phyloP scores from a whole-genome alignment of 2,113 vertebrate genomes.

The Gorilla gorilla region DNA sequence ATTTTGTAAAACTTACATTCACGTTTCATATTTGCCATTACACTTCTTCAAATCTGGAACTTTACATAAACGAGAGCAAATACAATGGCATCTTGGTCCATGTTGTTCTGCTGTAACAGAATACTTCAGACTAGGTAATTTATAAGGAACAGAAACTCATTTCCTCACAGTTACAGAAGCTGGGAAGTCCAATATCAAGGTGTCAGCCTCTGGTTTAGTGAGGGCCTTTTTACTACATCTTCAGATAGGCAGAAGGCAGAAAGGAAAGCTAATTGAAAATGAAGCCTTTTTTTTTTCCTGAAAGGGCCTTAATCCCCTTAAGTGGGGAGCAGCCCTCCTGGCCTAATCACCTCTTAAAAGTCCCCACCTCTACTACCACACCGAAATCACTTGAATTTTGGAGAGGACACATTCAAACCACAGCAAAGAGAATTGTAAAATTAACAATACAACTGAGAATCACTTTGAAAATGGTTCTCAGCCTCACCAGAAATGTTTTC shows the following conservation, averaged over 20 bases:
- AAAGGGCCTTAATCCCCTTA: not conserved
- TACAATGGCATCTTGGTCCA: not conserved
- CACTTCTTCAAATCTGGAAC: not conserved
- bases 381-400: not conserved
- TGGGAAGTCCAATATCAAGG: not conserved
- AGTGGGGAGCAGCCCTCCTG: not conserved
- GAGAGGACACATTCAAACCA: not conserved
- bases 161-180: not conserved
- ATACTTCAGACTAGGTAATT: not conserved
- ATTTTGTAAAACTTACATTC: not conserved
- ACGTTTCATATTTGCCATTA: conserved; percentile 6
- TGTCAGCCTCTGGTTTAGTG: not conserved
- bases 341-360: not conserved
- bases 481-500: not conserved
- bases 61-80: not conserved
- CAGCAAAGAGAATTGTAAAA: not conserved
- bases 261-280: not conserved
- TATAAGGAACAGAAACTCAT: not conserved
- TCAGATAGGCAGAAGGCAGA: not conserved
- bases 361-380: not conserved
- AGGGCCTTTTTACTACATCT: not conserved
- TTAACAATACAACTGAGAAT: not conserved
- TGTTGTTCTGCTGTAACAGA: not conserved
- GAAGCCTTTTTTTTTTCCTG: not conserved
- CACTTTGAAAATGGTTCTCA: not conserved